Conservation (phyloP, 2,113 vertebrate genomes). For the Mohoua ochrocephala region DNA sequence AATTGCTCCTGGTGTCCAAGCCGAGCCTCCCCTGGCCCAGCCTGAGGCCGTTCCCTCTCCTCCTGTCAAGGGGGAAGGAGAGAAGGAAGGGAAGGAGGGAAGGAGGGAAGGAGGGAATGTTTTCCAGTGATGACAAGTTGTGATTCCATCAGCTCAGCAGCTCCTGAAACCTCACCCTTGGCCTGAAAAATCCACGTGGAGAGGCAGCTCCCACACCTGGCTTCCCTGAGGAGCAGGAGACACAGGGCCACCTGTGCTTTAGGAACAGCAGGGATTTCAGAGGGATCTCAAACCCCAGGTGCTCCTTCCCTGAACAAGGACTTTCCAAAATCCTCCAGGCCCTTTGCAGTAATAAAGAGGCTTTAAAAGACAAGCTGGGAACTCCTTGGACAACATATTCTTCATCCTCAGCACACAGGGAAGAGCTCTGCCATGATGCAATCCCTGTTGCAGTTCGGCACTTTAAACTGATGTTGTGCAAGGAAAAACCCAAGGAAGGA, state of each 20-base stretch:
- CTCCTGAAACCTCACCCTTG: background rate
- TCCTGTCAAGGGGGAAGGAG: background rate
- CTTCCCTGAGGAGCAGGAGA: background rate
- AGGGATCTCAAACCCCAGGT: background rate
- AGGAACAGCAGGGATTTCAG: background rate
- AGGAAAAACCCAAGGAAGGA: background rate
- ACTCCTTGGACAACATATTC: background rate
- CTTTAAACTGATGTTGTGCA: background rate
- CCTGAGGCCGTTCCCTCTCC: background rate
- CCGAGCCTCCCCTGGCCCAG: background rate
- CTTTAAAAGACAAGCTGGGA: background rate
- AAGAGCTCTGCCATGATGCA: background rate
- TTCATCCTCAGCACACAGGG: too few species aligned
- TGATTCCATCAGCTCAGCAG: background rate
- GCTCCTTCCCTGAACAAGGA: fast-evolving
- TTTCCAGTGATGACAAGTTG: fast-evolving
- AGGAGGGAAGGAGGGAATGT: background rate
- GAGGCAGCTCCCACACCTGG: background rate
- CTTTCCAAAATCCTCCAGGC: background rate
- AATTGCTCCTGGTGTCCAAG: background rate
- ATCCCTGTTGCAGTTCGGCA: fast-evolving
- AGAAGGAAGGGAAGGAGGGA: background rate
- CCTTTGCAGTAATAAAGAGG: background rate
- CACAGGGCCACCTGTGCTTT: fast-evolving
- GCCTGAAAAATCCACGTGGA: background rate